Conservation (phyloP, 2,797 vertebrate species). For the Okamejei kenojei region DNA sequence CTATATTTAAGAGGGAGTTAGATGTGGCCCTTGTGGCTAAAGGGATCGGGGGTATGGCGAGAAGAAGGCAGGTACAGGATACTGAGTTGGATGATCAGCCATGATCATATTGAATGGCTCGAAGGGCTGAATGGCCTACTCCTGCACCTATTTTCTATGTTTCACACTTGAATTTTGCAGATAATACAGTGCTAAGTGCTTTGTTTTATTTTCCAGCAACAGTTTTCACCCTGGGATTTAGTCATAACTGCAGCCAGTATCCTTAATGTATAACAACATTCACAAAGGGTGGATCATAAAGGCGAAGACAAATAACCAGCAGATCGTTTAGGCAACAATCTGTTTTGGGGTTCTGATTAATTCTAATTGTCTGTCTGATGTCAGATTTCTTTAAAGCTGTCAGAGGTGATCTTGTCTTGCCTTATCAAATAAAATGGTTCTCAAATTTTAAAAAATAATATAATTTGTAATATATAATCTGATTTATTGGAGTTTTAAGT, state of each 20-base stretch:
- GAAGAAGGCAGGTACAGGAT: no score
- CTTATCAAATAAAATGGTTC: neutral
- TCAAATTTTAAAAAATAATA: neutral
- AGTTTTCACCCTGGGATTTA: neutral
- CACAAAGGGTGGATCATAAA: neutral
- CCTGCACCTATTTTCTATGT: no score
- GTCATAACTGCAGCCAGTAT: neutral
- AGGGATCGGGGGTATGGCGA: no score
- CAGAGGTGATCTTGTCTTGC: neutral
- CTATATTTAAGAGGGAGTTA: no score
- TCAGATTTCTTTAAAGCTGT: neutral
- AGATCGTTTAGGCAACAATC: neutral
- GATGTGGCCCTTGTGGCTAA: no score
- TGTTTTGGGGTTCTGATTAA: neutral
- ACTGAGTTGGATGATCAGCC: no score
- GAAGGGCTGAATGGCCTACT: no score
- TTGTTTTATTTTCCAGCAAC: neutral
- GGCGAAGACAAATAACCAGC: neutral
- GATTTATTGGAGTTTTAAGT: neutral
- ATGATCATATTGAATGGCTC: no score
- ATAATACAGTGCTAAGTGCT: neutral
- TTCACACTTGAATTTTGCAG: neutral
- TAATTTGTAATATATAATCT: neutral
- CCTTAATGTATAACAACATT: neutral
- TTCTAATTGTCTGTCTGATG: neutral